A percentile compares a stretch with the other conserved stretches of the same genome.
phyloP scores from a whole-genome alignment of 1,140 invertebrate genomes.

The Lordiphosa clarofinis region DNA sequence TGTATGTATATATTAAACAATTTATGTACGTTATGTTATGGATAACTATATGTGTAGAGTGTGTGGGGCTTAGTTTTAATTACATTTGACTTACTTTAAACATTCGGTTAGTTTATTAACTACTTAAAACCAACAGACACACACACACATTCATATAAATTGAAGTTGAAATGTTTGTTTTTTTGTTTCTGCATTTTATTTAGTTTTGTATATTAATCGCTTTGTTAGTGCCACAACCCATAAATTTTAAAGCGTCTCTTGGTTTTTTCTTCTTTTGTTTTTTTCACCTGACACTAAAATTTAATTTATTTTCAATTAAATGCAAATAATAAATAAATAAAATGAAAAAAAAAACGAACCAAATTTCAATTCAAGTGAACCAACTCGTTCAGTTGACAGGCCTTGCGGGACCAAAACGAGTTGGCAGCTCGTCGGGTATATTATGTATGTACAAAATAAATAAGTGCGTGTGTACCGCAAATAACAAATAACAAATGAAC shows the following conservation, averaged over 20 bases:
- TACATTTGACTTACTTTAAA: background rate
- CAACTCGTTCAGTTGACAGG: conserved; percentile 38
- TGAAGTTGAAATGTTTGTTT: conserved; percentile 5
- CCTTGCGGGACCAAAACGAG: conserved; percentile 18
- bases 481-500: conserved; percentile 37
- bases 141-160: conserved; percentile 13
- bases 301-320: conserved; percentile 69
- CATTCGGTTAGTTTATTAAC: conserved; percentile 5
- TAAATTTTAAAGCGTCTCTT: conserved; percentile 34
- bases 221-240: conserved; percentile 41
- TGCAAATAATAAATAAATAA: background rate
- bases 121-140: too few relatives aligned
- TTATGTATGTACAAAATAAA: conserved; percentile 6
- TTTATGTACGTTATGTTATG: conserved; percentile 6
- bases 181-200: conserved; percentile 9
- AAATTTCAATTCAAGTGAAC: conserved; percentile 12
- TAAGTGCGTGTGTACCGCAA: background rate
- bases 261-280: conserved; percentile 3
- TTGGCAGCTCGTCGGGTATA: conserved; percentile 29
- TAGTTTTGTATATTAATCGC: background rate
- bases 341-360: background rate
- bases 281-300: conserved; percentile 35
- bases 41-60: conserved; percentile 28
- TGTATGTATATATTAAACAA: conserved; percentile 3
- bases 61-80: background rate